Evolutionary conservation across 1,140 invertebrate genomes (phyloP).

Genomic region (Apis florea): DNA sequence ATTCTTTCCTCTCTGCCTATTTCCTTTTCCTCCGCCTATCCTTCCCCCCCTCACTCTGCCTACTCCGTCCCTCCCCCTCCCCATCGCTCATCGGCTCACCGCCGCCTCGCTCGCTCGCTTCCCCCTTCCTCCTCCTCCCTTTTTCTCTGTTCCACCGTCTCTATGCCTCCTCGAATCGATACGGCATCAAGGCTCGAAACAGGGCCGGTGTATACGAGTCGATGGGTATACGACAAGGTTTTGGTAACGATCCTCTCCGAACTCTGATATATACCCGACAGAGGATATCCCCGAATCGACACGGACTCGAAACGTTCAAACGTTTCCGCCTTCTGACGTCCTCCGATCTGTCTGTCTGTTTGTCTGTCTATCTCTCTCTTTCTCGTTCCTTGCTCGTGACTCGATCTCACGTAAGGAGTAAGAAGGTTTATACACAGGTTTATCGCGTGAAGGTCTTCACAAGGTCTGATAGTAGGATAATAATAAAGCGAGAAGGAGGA

Average conservation of each 20-base stretch:
- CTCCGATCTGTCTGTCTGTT: not conserved
- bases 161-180: slow-evolving; percentile 62
- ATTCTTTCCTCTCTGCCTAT: slow-evolving; percentile 50
- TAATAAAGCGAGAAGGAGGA: too few relatives aligned
- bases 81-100: not conserved
- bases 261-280: slow-evolving; percentile 75
- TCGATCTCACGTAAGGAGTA: too few relatives aligned
- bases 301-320: slow-evolving; percentile 8
- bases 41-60: slow-evolving; percentile 4
- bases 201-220: slow-evolving; percentile 44
- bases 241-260: slow-evolving; percentile 74
- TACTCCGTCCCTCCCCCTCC: not conserved
- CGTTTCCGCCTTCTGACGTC: not conserved
- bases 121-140: slow-evolving; percentile 27
- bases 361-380: not conserved
- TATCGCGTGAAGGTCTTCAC: too few relatives aligned
- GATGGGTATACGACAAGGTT: slow-evolving; percentile 74
- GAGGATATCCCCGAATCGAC: slow-evolving; percentile 67
- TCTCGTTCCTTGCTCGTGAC: too few relatives aligned
- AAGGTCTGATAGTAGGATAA: too few relatives aligned
- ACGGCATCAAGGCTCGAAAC: slow-evolving; percentile 68
- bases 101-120: not conserved
- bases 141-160: slow-evolving; percentile 53
- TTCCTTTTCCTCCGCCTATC: slow-evolving; percentile 33
- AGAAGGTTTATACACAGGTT: too few relatives aligned